Evolutionary conservation across 2,888 invertebrate species (phyloP).

Genomic region (Dinocampus coccinellae): DNA sequence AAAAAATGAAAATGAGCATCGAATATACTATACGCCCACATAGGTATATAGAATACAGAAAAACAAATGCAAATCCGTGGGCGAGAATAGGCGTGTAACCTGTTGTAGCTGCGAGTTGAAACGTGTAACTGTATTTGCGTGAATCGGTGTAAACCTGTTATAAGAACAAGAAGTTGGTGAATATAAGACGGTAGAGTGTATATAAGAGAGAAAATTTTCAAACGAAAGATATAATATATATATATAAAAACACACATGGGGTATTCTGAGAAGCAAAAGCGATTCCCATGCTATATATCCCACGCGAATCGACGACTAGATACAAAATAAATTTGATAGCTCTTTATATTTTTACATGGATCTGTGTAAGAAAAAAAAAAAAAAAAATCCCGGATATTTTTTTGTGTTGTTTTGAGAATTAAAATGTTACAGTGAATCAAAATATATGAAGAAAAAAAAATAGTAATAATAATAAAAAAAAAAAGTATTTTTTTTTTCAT

Average conservation of each 20-base stretch:
- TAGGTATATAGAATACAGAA: conserved; percentile 13
- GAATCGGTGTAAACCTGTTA: conserved; percentile 38
- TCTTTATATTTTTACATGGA: no score
- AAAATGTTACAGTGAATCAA: no score
- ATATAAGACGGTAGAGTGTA: not conserved
- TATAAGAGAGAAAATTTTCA: not conserved
- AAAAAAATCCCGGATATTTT: not conserved
- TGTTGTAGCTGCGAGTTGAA: conserved; percentile 47
- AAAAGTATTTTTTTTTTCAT: no score
- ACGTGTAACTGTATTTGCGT: conserved; percentile 32
- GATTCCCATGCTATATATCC: conserved; percentile 26
- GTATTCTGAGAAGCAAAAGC: conserved; percentile 23
- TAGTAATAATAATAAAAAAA: no score
- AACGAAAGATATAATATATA: not conserved
- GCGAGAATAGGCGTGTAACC: conserved; percentile 51
- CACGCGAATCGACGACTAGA: conserved; percentile 22
- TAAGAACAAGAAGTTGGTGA: conserved; percentile 21
- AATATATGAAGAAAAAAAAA: no score
- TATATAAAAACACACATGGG: not conserved
- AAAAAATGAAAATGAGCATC: conserved; percentile 19
- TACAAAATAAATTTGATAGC: conserved; percentile 21
- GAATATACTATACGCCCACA: conserved; percentile 30
- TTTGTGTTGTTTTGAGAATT: no score
- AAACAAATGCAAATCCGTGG: conserved; percentile 40
- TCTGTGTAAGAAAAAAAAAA: not conserved